These are phyloP conservation scores for Polietes domitor DNA, from an alignment of 2,888 invertebrate species.

Conservation along the genomic window DNA sequence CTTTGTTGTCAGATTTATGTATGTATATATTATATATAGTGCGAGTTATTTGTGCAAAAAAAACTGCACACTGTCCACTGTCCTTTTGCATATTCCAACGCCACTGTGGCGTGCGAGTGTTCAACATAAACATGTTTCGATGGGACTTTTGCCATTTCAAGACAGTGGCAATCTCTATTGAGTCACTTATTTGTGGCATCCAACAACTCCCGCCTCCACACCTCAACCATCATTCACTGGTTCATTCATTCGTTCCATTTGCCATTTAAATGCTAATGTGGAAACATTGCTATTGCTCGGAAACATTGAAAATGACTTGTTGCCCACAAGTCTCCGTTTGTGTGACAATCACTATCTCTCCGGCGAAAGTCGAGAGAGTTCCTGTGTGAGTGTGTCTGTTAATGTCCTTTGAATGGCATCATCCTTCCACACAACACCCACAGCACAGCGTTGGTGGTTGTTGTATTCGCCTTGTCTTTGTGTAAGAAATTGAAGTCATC, in stretches of 20 bases:
- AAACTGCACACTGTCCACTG: no score
- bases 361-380: not conserved
- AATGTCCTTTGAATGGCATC: slow-evolving; percentile 22
- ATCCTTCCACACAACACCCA: no score
- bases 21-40: no score
- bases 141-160: not conserved
- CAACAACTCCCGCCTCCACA: not conserved
- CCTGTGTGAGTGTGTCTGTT: not conserved
- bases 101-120: slow-evolving; percentile 1
- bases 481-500: slow-evolving; percentile 47
- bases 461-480: not conserved
- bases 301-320: slow-evolving; percentile 45
- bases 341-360: not conserved
- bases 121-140: not conserved
- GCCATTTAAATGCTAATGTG: slow-evolving; percentile 33
- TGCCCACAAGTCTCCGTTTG: slow-evolving; percentile 45
- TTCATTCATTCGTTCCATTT: not conserved
- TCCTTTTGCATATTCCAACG: not conserved
- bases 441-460: not conserved
- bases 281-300: not conserved
- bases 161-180: not conserved
- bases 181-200: not conserved
- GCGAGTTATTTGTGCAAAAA: no score
- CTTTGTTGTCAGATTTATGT: no score
- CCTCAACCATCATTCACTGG: not conserved